phyloP scores from a whole-genome alignment of 2,113 vertebrate species.

The Thamnophis sirtalis region DNA sequence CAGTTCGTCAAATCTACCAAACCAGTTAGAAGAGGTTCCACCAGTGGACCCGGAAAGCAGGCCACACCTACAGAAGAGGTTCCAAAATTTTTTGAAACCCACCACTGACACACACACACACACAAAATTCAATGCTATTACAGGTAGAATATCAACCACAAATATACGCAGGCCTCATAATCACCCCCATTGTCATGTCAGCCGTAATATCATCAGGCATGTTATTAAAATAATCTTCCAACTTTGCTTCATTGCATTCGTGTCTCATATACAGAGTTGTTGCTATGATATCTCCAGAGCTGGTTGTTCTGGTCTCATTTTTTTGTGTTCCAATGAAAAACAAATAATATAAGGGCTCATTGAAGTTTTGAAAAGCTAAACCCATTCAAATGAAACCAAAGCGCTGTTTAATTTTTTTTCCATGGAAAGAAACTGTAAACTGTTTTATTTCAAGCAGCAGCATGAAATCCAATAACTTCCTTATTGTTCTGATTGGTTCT shows the following conservation, averaged over 20 bases:
- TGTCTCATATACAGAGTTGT: not conserved
- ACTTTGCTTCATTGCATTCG: not conserved
- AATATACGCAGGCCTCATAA: not conserved
- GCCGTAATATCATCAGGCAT: not conserved
- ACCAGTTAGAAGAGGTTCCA: too few relatives aligned
- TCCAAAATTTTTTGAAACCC: too few relatives aligned
- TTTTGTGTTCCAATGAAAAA: slow-evolving; percentile 2
- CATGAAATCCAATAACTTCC: slow-evolving; percentile 10
- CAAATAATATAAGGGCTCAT: not conserved
- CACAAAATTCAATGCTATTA: not conserved
- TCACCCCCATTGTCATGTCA: not conserved
- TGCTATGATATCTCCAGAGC: not conserved
- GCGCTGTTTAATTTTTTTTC: not conserved
- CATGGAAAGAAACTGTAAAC: not conserved
- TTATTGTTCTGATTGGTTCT: not conserved
- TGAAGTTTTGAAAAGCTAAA: not conserved
- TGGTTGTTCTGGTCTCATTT: not conserved
- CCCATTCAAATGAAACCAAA: not conserved
- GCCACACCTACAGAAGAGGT: too few relatives aligned
- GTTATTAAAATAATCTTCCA: not conserved
- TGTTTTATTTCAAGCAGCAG: not conserved
- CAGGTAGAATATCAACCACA: not conserved
- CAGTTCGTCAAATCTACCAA: too few relatives aligned
- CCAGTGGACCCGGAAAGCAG: too few relatives aligned
- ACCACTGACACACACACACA: not conserved